These are phyloP conservation scores for Euclidia mi DNA, from an alignment of 2,888 invertebrate genomes.

Conservation along the genomic window DNA sequence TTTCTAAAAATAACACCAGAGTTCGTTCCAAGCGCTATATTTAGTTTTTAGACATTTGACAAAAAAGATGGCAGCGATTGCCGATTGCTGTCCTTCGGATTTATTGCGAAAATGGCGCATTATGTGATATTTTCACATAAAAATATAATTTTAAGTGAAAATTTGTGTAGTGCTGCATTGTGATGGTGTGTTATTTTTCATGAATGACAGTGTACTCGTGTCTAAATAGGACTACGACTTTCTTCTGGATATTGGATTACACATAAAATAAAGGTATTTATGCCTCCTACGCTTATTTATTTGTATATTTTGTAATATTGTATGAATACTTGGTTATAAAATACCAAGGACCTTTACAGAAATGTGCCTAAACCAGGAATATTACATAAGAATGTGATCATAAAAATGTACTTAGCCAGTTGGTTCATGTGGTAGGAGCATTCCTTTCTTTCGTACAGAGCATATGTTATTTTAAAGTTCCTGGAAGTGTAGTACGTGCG, in stretches of 20 bases:
- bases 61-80: conserved; percentile 90
- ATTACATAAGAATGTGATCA: conserved; percentile 83
- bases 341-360: conserved; percentile 25
- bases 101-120: conserved; percentile 89
- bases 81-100: conserved; percentile 87
- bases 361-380: conserved; percentile 58
- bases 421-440: conserved; percentile 42
- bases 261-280: conserved; percentile 88
- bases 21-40: conserved; percentile 89
- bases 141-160: conserved; percentile 86
- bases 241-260: conserved; percentile 90
- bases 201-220: conserved; percentile 86
- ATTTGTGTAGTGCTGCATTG: conserved; percentile 87
- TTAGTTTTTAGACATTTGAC: conserved; percentile 90
- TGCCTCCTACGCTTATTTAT: conserved; percentile 79
- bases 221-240: conserved; percentile 86
- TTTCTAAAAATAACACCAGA: conserved; percentile 90
- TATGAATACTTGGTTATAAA: conserved; percentile 36
- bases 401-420: conserved; percentile 51
- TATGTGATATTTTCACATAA: conserved; percentile 88
- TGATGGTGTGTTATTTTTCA: conserved; percentile 85
- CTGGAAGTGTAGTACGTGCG: conserved; percentile 66
- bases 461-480: conserved; percentile 67
- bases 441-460: conserved; percentile 54
- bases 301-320: conserved; percentile 53